Evolutionary conservation across 2,113 vertebrate genomes (phyloP), one percentile per base, ranked within the genome.

Genomic region (Tetrax tetrax): DNA sequence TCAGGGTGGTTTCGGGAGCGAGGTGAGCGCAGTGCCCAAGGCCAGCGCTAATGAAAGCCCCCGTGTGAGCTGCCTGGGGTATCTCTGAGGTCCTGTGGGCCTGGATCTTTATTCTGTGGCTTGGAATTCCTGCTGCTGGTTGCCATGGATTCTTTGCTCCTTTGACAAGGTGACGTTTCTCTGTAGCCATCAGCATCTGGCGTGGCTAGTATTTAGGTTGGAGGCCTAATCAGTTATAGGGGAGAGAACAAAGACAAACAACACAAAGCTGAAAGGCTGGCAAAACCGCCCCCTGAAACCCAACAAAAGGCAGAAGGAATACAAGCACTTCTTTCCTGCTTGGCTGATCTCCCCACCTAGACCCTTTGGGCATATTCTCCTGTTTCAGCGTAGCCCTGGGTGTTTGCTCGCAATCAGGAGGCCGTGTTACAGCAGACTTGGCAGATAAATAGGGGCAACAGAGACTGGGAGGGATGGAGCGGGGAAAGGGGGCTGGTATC

Each of bases 281-380:
- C 91, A 94, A 33, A 94, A n/a, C n/a, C 79, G 50, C 82, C 78
- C 85, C 37, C 85, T 89, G 91, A 74, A 86, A 90, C 51, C 57
- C 83, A 79, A 47, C 82, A 74, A 6, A 87, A 77, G 82, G 92
- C 74, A 48, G 43, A 3, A 53, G 78, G 70, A 76, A 27, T 3
- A 14, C 66, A 18, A 17, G 33, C 3, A 9, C 15, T 72, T 68
- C 75, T 66, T 47, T 90, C 59, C 85, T 90, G 75, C 79, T 38
- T 63, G 68, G 59, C 79, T 63, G 27, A 10, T 83, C 56, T 93
- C 95, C 86, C 88, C 88, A 81, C 29, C 60, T 80, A 50, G 64
- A 47, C 51, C 85, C 92, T 81, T 12, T 51, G 96, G 95, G 88
- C 80, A 41, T 1, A 1, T 83, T 81, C 35, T 92, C 23, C 79